A percentile compares a stretch with the other conserved stretches of the same genome.
Conservation (phyloP, 2,888 invertebrate genomes). For the Drosophila hamatofila region DNA sequence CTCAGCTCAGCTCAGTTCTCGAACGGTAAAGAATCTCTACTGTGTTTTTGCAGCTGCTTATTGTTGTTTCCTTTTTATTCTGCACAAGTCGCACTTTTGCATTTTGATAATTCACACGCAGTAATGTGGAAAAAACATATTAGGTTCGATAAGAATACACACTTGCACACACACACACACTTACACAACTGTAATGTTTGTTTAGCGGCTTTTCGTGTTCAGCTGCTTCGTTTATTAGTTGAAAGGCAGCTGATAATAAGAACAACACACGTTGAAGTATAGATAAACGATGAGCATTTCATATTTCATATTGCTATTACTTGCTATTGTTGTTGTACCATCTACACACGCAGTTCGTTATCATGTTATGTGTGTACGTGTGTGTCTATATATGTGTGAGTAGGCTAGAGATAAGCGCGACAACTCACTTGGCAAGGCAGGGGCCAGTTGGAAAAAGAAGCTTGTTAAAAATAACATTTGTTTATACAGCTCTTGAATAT, state of each 20-base stretch:
- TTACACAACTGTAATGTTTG: constrained; percentile 30
- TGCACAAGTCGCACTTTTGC: constrained; percentile 15
- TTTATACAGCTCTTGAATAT: constrained; percentile 36
- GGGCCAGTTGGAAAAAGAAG: constrained; percentile 20
- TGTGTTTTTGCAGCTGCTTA: constrained; percentile 2
- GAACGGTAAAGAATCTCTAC: neutral
- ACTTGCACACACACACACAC: constrained; percentile 17
- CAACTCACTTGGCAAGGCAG: constrained; percentile 38
- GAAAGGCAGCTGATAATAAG: constrained; percentile 33
- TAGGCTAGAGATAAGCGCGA: constrained; percentile 59
- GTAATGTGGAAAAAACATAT: constrained; percentile 32
- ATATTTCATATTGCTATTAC: neutral
- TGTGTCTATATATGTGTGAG: neutral
- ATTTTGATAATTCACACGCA: constrained; percentile 51
- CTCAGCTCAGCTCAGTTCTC: constrained; percentile 8
- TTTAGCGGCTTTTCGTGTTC: constrained; percentile 50
- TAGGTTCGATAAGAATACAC: constrained; percentile 35
- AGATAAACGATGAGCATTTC: constrained; percentile 58
- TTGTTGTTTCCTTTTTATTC: neutral
- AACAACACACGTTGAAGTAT: constrained; percentile 39
- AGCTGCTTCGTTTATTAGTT: constrained; percentile 24
- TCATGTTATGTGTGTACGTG: constrained; percentile 38
- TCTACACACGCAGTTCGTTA: constrained; percentile 54
- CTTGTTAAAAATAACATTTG: constrained; percentile 54
- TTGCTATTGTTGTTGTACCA: constrained; percentile 6